A percentile compares a stretch with the other conserved stretches of the same genome.
Conservation (phyloP, 53 echinoderm and acorn worm species). For the Crossaster papposus region DNA sequence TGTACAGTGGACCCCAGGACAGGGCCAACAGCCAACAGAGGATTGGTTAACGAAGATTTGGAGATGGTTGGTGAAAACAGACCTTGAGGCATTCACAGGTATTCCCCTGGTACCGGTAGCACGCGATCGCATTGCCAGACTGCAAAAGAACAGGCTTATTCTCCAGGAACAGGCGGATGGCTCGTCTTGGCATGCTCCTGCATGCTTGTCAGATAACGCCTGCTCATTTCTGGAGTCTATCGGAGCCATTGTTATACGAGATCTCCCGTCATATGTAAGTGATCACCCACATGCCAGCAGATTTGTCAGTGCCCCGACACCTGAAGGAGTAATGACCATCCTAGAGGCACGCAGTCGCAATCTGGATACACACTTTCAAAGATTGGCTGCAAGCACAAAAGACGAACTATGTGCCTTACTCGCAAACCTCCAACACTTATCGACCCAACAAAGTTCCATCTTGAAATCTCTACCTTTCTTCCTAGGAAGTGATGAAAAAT, state of each 20-base stretch:
- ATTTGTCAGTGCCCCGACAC: constrained; percentile 18
- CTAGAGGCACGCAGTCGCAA: neutral
- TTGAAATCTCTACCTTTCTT: constrained; percentile 40
- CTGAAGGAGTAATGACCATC: constrained; percentile 31
- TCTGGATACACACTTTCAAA: neutral
- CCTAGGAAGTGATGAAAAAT: neutral
- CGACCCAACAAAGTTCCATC: neutral
- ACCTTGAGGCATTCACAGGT: neutral
- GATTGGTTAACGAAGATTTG: constrained; percentile 52
- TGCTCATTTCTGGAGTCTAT: constrained; percentile 42
- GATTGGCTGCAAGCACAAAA: neutral
- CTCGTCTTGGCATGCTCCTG: neutral
- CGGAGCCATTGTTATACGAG: constrained; percentile 49
- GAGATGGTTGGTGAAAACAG: constrained; percentile 48
- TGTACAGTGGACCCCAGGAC: constrained; percentile 50
- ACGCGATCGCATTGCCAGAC: constrained; percentile 6
- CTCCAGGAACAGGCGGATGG: neutral
- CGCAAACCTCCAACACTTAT: neutral
- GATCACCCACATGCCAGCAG: constrained; percentile 5
- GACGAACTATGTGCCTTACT: constrained; percentile 21
- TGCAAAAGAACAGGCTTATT: constrained; percentile 19
- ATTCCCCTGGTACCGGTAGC: constrained; percentile 45
- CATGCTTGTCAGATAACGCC: constrained; percentile 3
- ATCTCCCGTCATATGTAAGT: neutral
- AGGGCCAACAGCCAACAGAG: constrained; percentile 8